Evolutionary conservation across 2,797 vertebrate species (phyloP), one percentile per base, ranked within the genome.

Genomic region (Acrossocheilus fasciatus): DNA sequence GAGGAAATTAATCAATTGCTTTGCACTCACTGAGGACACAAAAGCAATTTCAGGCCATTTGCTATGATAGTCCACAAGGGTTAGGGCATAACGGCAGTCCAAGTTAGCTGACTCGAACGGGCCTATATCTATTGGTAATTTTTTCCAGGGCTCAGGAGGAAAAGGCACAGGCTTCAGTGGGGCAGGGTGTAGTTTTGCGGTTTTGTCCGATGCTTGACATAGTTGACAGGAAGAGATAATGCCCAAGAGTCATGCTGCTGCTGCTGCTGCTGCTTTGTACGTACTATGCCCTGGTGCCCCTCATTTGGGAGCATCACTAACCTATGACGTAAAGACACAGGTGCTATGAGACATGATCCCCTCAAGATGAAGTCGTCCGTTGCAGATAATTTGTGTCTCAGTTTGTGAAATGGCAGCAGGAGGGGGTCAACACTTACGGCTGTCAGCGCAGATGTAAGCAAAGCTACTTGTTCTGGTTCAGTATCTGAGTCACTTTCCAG

Each of bases 81-180:
- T n/a, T 3, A 73, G 0, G 11, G 39, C 20, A n/a, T 73, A 45
- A n/a, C 23, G 9, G 23, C 41, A 73, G 10, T 73, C 20, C 9
- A 41, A 73, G 7, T 52, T 26, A 34, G 59, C 64, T 10, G 78
- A 41, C 15, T 86, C 26, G 17, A 86, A 88, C 2, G 76, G 76
- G 1, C 30, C 30, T 30, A 30, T 30, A 30, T 30, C 30, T 1
- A 30, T 30, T 26, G n/a, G 74, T 4, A 83, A 2, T 86, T 86
- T 7, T 68, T 6, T 41, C 80, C 84, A 86, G 18, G 74, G 47
- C 1, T 50, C 83, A 36, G 73, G 12, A 41, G 87, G 80, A 12
- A 83, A 41, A 5, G 45, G 43, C 6, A 85, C 82, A 8, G 26
- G 80, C 34, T 76, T 66, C n/a, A 80, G 45, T 2, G 39, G 43